Conservation (phyloP, 1,140 invertebrate genomes). For the Onthophagus taurus region DNA sequence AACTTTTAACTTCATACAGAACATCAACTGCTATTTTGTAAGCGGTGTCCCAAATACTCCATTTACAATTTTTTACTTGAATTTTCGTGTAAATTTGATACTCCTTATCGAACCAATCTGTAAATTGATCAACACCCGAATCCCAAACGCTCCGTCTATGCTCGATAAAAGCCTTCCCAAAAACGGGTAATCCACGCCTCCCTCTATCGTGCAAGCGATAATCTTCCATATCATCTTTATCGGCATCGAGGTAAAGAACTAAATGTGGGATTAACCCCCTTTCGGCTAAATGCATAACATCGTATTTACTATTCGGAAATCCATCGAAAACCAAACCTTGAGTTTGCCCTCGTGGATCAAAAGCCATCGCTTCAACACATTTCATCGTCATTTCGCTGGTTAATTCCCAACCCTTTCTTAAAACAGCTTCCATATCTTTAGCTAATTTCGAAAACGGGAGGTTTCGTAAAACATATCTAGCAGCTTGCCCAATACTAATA, state of each 20-base stretch:
- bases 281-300: conserved; percentile 39
- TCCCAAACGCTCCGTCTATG: conserved; percentile 40
- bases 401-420: conserved; percentile 37
- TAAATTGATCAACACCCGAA: conserved; percentile 28
- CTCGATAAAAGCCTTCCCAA: conserved; percentile 36
- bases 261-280: conserved; percentile 43
- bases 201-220: conserved; percentile 36
- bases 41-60: conserved; percentile 41
- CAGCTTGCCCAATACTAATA: conserved; percentile 41
- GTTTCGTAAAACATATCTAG: conserved; percentile 40
- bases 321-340: conserved; percentile 47
- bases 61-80: conserved; percentile 36
- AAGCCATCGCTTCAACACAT: conserved; percentile 40
- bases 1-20: conserved; percentile 28
- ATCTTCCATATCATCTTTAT: conserved; percentile 31
- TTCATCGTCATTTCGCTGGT: conserved; percentile 37
- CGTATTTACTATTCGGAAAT: conserved; percentile 41
- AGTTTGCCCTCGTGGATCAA: conserved; percentile 37
- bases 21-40: conserved; percentile 29
- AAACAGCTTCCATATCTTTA: conserved; percentile 29
- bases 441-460: conserved; percentile 41
- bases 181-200: conserved; percentile 28
- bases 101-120: conserved; percentile 41
- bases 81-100: conserved; percentile 40
- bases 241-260: conserved; percentile 41